Percentiles rank a stretch among this genome's conserved stretches.
These are phyloP conservation scores for Campopleginae sp. DNA, from an alignment of 2,888 invertebrate species.

Conservation along the genomic window DNA sequence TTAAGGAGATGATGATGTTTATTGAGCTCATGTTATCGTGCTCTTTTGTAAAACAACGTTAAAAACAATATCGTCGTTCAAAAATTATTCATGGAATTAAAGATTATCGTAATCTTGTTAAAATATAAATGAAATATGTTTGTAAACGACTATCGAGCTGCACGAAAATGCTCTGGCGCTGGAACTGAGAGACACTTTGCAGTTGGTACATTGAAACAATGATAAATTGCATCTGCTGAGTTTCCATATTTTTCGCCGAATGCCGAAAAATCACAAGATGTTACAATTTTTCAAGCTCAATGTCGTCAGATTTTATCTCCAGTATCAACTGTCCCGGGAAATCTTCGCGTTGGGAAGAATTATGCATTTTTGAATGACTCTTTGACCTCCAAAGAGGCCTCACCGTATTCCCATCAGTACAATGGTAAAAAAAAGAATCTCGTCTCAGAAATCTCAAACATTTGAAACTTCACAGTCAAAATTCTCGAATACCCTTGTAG, in stretches of 20 bases:
- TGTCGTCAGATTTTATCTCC: neutral
- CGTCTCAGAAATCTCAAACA: neutral
- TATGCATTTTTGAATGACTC: neutral
- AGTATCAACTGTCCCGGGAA: neutral
- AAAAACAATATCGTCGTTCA: neutral
- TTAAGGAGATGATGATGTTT: neutral
- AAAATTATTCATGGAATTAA: neutral
- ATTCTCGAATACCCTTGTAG: neutral
- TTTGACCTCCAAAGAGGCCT: neutral
- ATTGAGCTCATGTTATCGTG: neutral
- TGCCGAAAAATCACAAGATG: neutral
- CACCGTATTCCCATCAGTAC: neutral
- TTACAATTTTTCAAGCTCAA: neutral
- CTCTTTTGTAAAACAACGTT: neutral
- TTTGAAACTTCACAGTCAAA: neutral
- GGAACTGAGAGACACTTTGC: neutral
- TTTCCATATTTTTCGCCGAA: neutral
- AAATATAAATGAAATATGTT: slow-evolving; percentile 5
- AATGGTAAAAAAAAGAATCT: neutral
- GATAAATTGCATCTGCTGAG: neutral
- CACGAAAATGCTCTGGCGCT: neutral
- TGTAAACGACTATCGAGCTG: neutral
- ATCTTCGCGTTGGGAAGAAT: neutral
- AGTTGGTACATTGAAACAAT: neutral
- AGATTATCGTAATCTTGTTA: slow-evolving; percentile 1